These are phyloP conservation scores for Thamnaconus septentrionalis DNA, from an alignment of 2,113 vertebrate species.

Conservation along the genomic window DNA sequence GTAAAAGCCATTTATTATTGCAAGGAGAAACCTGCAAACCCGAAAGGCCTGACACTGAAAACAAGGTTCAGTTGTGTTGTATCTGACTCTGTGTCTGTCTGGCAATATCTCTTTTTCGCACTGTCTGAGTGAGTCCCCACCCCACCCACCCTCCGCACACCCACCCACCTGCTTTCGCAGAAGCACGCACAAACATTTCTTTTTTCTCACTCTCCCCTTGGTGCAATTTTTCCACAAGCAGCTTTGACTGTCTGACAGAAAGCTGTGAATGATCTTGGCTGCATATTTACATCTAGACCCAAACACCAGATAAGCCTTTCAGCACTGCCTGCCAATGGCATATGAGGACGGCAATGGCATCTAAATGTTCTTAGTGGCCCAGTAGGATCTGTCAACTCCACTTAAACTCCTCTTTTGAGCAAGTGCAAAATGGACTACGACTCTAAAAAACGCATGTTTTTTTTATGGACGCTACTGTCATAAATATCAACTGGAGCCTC, in stretches of 20 bases:
- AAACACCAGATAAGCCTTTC: constrained; percentile 28
- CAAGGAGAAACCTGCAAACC: neutral
- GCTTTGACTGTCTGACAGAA: constrained; percentile 47
- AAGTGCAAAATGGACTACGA: constrained; percentile 8
- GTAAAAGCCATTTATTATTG: constrained; percentile 4
- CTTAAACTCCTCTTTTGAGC: constrained; percentile 41
- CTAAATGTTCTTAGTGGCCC: constrained; percentile 56
- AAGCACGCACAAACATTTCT: constrained; percentile 10
- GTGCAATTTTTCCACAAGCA: constrained; percentile 26
- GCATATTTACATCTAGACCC: constrained; percentile 53
- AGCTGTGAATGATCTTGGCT: constrained; percentile 52
- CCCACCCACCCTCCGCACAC: too few relatives aligned
- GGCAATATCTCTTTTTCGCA: constrained; percentile 1
- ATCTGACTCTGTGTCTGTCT: neutral
- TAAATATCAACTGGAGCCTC: too few relatives aligned
- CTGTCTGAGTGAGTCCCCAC: neutral
- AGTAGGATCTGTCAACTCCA: constrained; percentile 49
- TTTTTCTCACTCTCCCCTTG: constrained; percentile 3
- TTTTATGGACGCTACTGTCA: constrained; percentile 3
- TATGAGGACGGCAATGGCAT: constrained; percentile 24
- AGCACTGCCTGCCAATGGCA: constrained; percentile 2
- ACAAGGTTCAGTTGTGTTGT: neutral
- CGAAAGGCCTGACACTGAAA: neutral
- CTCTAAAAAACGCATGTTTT: constrained; percentile 19
- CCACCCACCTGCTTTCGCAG: neutral